Conservation (phyloP, 2,113 vertebrate genomes). For the Zapornia atra region DNA sequence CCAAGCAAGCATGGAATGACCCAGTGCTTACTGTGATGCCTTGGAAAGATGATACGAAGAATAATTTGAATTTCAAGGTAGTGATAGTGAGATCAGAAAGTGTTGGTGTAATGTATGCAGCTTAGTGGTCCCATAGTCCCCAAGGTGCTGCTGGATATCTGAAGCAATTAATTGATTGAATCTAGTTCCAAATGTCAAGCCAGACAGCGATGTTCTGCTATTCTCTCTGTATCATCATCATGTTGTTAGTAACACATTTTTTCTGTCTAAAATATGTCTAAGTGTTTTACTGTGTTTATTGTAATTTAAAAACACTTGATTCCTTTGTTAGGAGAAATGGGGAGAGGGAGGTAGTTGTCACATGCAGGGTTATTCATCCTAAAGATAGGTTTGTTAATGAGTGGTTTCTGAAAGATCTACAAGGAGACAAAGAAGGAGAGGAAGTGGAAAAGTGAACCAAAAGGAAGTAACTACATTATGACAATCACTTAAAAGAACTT, state of each 20-base stretch:
- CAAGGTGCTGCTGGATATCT: neutral
- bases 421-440: neutral
- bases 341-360: neutral
- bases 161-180: neutral
- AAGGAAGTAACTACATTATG: neutral
- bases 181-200: neutral
- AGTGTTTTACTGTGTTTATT: neutral
- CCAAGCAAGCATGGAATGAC: constrained; percentile 57
- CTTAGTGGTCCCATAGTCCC: neutral
- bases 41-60: constrained; percentile 77
- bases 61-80: constrained; percentile 77
- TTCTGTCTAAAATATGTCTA: neutral
- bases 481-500: neutral
- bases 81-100: neutral
- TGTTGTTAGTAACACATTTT: neutral
- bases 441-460: neutral
- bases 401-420: neutral
- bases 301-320: neutral
- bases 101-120: neutral
- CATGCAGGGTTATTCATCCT: neutral
- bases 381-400: neutral
- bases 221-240: neutral
- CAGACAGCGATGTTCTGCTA: neutral
- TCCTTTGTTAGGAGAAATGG: neutral
- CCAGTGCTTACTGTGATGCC: constrained; percentile 73